Evolutionary conservation across 2,888 invertebrate genomes (phyloP).

Genomic region (Watsonalla cultraria): DNA sequence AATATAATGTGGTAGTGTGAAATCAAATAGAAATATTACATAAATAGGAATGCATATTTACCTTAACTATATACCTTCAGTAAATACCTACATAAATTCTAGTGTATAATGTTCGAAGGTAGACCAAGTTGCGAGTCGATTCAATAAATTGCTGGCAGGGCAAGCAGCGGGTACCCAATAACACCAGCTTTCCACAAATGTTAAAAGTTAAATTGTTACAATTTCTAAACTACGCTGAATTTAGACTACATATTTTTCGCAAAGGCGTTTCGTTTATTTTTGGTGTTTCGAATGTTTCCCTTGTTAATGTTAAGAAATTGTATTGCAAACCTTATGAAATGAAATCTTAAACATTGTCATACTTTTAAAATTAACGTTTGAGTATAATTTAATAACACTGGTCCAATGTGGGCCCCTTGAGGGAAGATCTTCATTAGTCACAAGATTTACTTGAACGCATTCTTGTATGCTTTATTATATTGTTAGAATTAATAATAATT

Average conservation of each 20-base stretch:
- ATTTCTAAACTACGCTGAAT: constrained; percentile 15
- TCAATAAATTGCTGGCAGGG: constrained; percentile 21
- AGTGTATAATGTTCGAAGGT: constrained; percentile 16
- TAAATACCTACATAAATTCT: constrained; percentile 20
- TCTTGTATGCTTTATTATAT: too few species aligned
- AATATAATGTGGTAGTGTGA: too few species aligned
- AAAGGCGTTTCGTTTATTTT: background rate
- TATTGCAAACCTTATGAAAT: too few species aligned
- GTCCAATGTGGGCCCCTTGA: too few species aligned
- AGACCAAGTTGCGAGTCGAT: constrained; percentile 11
- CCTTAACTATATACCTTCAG: background rate
- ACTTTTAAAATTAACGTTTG: too few species aligned
- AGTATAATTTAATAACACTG: too few species aligned
- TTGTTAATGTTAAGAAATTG: too few species aligned
- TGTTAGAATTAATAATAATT: too few species aligned
- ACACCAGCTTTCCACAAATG: constrained; percentile 19
- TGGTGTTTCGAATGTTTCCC: background rate
- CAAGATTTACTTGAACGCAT: too few species aligned
- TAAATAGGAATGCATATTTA: background rate
- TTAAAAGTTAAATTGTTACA: constrained; percentile 17
- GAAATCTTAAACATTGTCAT: too few species aligned
- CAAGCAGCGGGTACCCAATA: constrained; percentile 16
- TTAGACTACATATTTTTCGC: background rate
- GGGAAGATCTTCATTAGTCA: too few species aligned
- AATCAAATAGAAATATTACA: too few species aligned